Evolutionary conservation across 2,888 invertebrate genomes (phyloP).

Genomic region (Unio delphinus): DNA sequence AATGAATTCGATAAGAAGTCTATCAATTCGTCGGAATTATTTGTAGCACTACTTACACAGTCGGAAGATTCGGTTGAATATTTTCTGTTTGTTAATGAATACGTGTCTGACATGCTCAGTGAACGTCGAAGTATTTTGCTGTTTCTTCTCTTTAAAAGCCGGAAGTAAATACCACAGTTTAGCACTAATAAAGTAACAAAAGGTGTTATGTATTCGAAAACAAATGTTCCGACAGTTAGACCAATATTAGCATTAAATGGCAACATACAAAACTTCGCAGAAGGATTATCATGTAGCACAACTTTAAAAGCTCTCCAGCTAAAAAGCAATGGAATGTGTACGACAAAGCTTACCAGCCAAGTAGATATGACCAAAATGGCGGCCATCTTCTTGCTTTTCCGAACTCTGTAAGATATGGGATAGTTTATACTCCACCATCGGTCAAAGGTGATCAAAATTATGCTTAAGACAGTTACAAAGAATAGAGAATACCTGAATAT

Average conservation of each 20-base stretch:
- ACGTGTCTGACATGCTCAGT: conserved; percentile 49
- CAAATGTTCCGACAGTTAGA: conserved; percentile 39
- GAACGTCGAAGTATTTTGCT: conserved; percentile 59
- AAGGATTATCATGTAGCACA: conserved; percentile 10
- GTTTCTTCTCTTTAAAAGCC: conserved; percentile 53
- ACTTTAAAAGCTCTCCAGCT: conserved; percentile 43
- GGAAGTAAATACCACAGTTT: conserved; percentile 56
- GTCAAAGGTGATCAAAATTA: conserved; percentile 58
- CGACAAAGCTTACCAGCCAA: conserved; percentile 50
- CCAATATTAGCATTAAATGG: conserved; percentile 43
- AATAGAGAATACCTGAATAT: conserved; percentile 46
- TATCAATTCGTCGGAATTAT: conserved; percentile 2
- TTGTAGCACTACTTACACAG: conserved; percentile 2
- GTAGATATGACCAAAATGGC: conserved; percentile 35
- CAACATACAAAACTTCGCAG: conserved; percentile 22
- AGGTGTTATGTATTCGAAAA: conserved; percentile 50
- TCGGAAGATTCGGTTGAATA: conserved; percentile 41
- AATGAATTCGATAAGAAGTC: neutral
- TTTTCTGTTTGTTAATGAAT: conserved; percentile 45
- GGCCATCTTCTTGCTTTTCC: conserved; percentile 48
- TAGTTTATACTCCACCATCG: conserved; percentile 62
- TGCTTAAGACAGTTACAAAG: conserved; percentile 57
- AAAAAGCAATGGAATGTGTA: conserved; percentile 48
- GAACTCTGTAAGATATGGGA: conserved; percentile 59
- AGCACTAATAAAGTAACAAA: conserved; percentile 46